Evolutionary conservation across 1,140 invertebrate species (phyloP).

Genomic region (Lasioglossum albipes): DNA sequence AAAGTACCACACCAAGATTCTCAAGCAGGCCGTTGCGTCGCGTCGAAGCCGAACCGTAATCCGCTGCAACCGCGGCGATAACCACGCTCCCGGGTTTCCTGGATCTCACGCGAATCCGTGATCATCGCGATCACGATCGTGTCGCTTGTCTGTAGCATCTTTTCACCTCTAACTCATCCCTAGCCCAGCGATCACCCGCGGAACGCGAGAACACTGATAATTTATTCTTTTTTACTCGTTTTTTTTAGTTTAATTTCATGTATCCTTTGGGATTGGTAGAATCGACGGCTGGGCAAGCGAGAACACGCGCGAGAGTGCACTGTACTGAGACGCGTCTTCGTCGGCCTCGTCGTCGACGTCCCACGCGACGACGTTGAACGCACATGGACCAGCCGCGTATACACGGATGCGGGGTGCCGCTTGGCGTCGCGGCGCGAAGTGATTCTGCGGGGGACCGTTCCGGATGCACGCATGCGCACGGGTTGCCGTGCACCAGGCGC

Average conservation of each 20-base stretch:
- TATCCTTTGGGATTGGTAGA: no score
- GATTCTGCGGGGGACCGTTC: slow-evolving; percentile 47
- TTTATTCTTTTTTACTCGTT: no score
- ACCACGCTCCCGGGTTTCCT: slow-evolving; percentile 26
- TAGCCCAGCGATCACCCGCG: no score
- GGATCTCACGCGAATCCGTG: slow-evolving; percentile 21
- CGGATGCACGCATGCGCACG: slow-evolving; percentile 54
- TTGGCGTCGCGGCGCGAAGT: slow-evolving; percentile 66
- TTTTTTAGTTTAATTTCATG: no score
- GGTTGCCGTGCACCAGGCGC: slow-evolving; percentile 40
- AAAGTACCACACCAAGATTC: neutral
- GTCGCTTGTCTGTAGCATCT: slow-evolving; percentile 27
- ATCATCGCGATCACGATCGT: slow-evolving; percentile 28
- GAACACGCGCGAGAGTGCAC: neutral
- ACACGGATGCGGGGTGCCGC: slow-evolving; percentile 51
- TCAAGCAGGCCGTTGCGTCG: slow-evolving; percentile 20
- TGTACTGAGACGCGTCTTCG: slow-evolving; percentile 1
- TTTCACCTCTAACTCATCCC: neutral
- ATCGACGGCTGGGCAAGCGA: neutral
- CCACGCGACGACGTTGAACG: slow-evolving; percentile 60
- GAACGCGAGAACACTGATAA: no score
- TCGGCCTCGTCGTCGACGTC: slow-evolving; percentile 42
- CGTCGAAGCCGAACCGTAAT: neutral
- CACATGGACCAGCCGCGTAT: slow-evolving; percentile 58
- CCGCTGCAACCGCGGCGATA: slow-evolving; percentile 30